Conservation (phyloP, 2,888 invertebrate genomes). For the Polydrusus pterygomalis region DNA sequence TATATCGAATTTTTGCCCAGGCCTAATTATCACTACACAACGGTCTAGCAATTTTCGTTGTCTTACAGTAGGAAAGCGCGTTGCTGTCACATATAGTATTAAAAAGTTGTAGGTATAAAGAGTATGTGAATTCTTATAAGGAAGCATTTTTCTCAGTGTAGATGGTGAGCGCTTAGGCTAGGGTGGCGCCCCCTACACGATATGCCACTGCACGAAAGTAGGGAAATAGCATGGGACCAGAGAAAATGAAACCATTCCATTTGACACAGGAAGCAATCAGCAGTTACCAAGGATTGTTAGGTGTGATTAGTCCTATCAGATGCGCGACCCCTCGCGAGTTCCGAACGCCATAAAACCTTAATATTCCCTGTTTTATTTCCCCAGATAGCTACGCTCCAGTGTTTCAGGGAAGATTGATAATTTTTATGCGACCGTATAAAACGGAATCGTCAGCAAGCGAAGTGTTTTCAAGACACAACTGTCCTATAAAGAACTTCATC, state of each 20-base stretch:
- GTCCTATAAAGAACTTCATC: slow-evolving; percentile 65
- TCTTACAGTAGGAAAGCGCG: no score
- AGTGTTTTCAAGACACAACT: slow-evolving; percentile 57
- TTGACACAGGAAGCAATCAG: slow-evolving; percentile 26
- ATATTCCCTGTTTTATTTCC: slow-evolving; percentile 25
- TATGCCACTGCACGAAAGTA: background rate
- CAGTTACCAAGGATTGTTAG: slow-evolving; percentile 23
- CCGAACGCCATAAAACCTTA: slow-evolving; percentile 14
- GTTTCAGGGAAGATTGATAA: slow-evolving; percentile 60
- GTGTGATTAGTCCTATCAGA: slow-evolving; percentile 27
- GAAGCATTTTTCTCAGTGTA: no score
- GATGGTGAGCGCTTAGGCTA: no score
- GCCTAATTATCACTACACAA: no score
- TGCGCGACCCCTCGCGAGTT: slow-evolving; percentile 26
- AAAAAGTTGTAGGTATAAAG: no score
- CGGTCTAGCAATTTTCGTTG: no score
- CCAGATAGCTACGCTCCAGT: slow-evolving; percentile 22
- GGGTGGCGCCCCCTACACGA: no score
- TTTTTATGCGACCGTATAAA: slow-evolving; percentile 68
- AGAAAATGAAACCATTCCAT: slow-evolving; percentile 17
- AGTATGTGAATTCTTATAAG: no score
- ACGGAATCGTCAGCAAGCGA: slow-evolving; percentile 59
- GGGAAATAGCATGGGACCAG: background rate
- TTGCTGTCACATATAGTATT: no score
- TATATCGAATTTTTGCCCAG: no score